Evolutionary conservation across 2,888 invertebrate genomes (phyloP).

Genomic region (Rhingia campestris): DNA sequence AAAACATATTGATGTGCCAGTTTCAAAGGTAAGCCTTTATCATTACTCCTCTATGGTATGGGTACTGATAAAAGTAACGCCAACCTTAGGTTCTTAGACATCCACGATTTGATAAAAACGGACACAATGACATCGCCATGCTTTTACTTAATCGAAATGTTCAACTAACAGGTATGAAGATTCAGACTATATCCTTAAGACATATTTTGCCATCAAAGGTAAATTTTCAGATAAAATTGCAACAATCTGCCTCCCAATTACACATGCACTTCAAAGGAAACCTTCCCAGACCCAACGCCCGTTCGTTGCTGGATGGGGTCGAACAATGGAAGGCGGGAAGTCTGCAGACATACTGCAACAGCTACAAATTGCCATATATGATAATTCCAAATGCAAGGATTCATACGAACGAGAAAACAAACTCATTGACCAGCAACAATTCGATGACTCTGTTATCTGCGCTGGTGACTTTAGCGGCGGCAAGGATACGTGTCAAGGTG

Average conservation of each 20-base stretch:
- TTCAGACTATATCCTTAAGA: background rate
- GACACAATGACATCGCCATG: slow-evolving; percentile 91
- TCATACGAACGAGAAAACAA: slow-evolving; percentile 77
- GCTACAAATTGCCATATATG: slow-evolving; percentile 88
- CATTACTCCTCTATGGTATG: too few relatives aligned
- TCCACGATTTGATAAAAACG: slow-evolving; percentile 81
- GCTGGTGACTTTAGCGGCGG: slow-evolving; percentile 80
- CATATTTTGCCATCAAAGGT: background rate
- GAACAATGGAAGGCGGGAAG: slow-evolving; percentile 84
- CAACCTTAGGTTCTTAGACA: slow-evolving; percentile 76
- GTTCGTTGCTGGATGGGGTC: slow-evolving; percentile 88
- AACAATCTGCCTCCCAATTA: slow-evolving; percentile 90
- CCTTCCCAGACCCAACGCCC: slow-evolving; percentile 85
- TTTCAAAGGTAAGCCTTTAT: background rate
- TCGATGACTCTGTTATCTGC: slow-evolving; percentile 79
- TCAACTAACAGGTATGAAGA: slow-evolving; percentile 85
- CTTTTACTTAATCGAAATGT: slow-evolving; percentile 86
- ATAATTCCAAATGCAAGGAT: slow-evolving; percentile 85
- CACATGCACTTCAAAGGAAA: slow-evolving; percentile 83
- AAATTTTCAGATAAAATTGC: slow-evolving; percentile 85
- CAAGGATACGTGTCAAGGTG: slow-evolving; percentile 82
- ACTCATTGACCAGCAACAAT: slow-evolving; percentile 78
- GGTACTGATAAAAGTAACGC: background rate
- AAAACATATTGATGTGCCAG: slow-evolving; percentile 84
- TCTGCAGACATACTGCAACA: slow-evolving; percentile 87